Conservation (phyloP, 1,140 invertebrate genomes). For the Drosophila parabipectinata region DNA sequence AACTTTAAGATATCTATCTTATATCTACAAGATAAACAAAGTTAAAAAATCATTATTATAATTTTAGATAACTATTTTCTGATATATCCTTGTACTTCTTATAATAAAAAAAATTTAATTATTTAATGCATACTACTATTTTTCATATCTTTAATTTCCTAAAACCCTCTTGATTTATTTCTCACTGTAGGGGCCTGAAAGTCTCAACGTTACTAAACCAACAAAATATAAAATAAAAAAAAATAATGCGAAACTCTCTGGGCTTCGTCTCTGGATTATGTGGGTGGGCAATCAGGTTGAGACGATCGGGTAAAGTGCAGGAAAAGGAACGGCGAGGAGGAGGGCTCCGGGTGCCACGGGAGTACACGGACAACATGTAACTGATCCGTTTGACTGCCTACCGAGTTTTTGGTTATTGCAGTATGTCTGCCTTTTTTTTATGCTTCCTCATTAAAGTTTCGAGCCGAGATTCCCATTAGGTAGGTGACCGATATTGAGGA, state of each 20-base stretch:
- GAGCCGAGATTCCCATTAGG: conserved; percentile 44
- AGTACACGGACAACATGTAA: conserved; percentile 44
- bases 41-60: too few relatives aligned
- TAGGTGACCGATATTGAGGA: conserved; percentile 27
- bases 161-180: background rate
- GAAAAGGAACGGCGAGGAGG: background rate
- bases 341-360: background rate
- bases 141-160: background rate
- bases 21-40: too few relatives aligned
- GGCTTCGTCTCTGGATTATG: conserved; percentile 47
- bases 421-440: conserved; percentile 21
- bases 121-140: too few relatives aligned
- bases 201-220: conserved; percentile 58
- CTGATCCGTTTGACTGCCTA: conserved; percentile 69
- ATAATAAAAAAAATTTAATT: too few relatives aligned
- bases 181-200: background rate
- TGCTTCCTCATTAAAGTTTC: conserved; percentile 65
- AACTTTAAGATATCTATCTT: too few relatives aligned
- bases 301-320: conserved; percentile 42
- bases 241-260: conserved; percentile 34
- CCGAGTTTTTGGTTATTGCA: conserved; percentile 13
- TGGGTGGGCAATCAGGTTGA: conserved; percentile 57
- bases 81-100: too few relatives aligned
- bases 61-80: too few relatives aligned
- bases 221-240: conserved; percentile 39